Evolutionary conservation across 2,888 invertebrate genomes (phyloP).

Genomic region (Ennomos erosarius): DNA sequence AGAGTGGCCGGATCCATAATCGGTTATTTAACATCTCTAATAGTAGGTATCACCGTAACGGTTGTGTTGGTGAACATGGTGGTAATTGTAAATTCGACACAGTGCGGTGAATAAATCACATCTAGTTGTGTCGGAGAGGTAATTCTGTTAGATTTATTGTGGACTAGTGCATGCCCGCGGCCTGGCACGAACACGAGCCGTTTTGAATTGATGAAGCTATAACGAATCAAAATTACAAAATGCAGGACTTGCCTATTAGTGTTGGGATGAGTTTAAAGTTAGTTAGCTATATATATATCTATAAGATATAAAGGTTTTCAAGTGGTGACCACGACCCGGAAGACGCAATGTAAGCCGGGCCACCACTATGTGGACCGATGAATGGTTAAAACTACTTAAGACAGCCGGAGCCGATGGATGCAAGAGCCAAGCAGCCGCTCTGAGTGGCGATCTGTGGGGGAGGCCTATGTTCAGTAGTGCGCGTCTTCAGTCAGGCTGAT

Average conservation of each 20-base stretch:
- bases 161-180: slow-evolving; percentile 48
- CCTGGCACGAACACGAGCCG: slow-evolving; percentile 33
- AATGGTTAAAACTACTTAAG: no score
- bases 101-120: slow-evolving; percentile 76
- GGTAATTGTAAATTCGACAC: slow-evolving; percentile 79
- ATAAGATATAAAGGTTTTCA: no score
- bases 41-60: slow-evolving; percentile 54
- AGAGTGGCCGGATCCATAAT: slow-evolving; percentile 6
- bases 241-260: neutral
- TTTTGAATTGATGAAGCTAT: slow-evolving; percentile 35
- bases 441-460: no score
- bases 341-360: no score
- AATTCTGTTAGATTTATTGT: slow-evolving; percentile 74
- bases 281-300: no score
- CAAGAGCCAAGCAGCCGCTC: no score
- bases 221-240: slow-evolving; percentile 7
- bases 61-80: slow-evolving; percentile 62
- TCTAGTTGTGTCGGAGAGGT: slow-evolving; percentile 65
- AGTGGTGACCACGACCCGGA: no score
- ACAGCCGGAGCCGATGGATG: no score
- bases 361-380: no score
- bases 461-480: no score
- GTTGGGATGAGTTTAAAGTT: no score
- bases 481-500: no score
- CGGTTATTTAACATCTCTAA: slow-evolving; percentile 6